These are phyloP conservation scores for Oscheius myriophilus DNA, from an alignment of 2,888 invertebrate species.

Conservation along the genomic window DNA sequence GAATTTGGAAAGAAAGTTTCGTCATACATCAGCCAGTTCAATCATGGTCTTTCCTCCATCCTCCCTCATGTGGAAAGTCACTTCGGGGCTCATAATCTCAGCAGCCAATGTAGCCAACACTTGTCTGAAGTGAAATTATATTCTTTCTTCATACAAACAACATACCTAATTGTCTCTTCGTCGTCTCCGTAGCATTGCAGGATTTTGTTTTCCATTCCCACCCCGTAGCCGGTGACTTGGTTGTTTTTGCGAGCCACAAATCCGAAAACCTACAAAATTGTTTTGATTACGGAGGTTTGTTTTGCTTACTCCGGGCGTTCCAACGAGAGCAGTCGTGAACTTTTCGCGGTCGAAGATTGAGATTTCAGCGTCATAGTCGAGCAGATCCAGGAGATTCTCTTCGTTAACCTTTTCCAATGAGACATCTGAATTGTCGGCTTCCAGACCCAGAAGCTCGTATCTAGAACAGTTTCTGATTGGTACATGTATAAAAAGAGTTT, in stretches of 20 bases:
- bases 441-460: constrained; percentile 45
- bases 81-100: constrained; percentile 37
- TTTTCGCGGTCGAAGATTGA: constrained; percentile 50
- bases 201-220: constrained; percentile 51
- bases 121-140: constrained; percentile 34
- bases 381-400: constrained; percentile 40
- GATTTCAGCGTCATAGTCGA: constrained; percentile 53
- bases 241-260: constrained; percentile 29
- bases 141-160: not conserved
- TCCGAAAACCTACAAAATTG: constrained; percentile 36
- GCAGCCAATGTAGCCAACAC: constrained; percentile 42
- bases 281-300: not conserved
- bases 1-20: not conserved
- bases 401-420: constrained; percentile 36
- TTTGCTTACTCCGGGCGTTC: constrained; percentile 24
- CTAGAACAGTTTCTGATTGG: constrained; percentile 21
- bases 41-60: constrained; percentile 32
- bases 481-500: too few species aligned
- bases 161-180: constrained; percentile 44
- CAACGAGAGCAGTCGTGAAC: constrained; percentile 43
- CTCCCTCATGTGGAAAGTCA: constrained; percentile 39
- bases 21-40: constrained; percentile 36
- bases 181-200: constrained; percentile 67
- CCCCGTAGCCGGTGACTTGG: constrained; percentile 60
- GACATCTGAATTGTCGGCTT: constrained; percentile 34